These are phyloP conservation scores for Stenoptilia bipunctidactyla DNA, from an alignment of 2,888 invertebrate species.

Conservation along the genomic window DNA sequence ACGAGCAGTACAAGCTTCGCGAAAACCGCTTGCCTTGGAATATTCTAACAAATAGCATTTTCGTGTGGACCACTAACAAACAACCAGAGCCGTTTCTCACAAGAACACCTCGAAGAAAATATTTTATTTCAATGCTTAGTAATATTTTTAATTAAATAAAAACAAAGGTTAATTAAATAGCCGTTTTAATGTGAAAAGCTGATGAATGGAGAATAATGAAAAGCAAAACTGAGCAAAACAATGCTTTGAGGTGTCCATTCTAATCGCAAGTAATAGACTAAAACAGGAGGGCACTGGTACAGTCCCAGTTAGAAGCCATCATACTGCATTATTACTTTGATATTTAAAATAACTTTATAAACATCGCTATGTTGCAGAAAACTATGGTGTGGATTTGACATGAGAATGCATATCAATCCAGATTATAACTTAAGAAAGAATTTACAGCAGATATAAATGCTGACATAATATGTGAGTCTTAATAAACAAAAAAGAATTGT, in stretches of 20 bases:
- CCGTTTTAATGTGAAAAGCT: constrained; percentile 22
- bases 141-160: background rate
- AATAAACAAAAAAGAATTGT: too few species aligned
- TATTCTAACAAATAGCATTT: constrained; percentile 1
- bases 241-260: constrained; percentile 42
- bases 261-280: constrained; percentile 31
- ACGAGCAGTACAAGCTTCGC: constrained; percentile 20
- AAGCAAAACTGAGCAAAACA: constrained; percentile 36
- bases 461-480: too few species aligned
- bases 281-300: constrained; percentile 19
- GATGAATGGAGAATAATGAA: constrained; percentile 27
- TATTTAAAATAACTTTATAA: too few species aligned
- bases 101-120: constrained; percentile 5
- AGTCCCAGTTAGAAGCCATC: background rate
- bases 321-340: too few species aligned
- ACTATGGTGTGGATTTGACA: too few species aligned
- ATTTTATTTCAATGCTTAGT: too few species aligned
- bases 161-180: background rate
- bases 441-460: too few species aligned
- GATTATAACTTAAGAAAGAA: too few species aligned
- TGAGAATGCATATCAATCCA: too few species aligned
- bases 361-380: too few species aligned
- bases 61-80: background rate
- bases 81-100: constrained; percentile 9
- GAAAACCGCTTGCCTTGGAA: constrained; percentile 12